Conservation (phyloP, 2,888 invertebrate genomes). For the Nineta flava region DNA sequence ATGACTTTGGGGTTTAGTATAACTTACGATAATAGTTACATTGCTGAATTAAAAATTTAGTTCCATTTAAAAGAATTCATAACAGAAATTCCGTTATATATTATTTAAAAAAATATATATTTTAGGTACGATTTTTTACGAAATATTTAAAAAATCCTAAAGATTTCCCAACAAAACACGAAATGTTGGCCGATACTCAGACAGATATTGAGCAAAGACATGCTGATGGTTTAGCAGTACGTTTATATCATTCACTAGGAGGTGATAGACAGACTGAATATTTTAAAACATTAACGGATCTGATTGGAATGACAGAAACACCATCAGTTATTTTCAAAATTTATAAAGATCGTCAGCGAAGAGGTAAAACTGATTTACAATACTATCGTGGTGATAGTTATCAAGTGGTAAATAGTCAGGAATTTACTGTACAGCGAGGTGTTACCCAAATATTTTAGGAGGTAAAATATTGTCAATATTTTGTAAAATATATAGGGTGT, state of each 20-base stretch:
- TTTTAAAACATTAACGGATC: constrained; percentile 24
- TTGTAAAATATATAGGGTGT: too few relatives aligned
- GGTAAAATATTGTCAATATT: too few relatives aligned
- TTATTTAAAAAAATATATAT: constrained; percentile 6
- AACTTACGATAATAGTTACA: neutral
- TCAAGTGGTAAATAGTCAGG: too few relatives aligned
- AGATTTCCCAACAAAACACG: constrained; percentile 40
- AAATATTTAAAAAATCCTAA: constrained; percentile 38
- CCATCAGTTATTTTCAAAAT: too few relatives aligned
- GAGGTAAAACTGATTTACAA: too few relatives aligned
- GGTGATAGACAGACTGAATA: constrained; percentile 35
- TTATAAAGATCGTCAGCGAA: too few relatives aligned
- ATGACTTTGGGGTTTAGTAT: too few relatives aligned
- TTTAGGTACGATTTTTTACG: constrained; percentile 43
- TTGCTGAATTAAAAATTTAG: neutral
- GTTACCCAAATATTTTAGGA: too few relatives aligned
- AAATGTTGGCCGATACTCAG: constrained; percentile 42
- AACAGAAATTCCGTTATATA: too few relatives aligned
- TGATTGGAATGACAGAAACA: too few relatives aligned
- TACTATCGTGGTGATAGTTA: too few relatives aligned
- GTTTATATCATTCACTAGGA: constrained; percentile 67
- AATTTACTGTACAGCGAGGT: too few relatives aligned
- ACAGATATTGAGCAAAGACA: constrained; percentile 35
- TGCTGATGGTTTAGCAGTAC: constrained; percentile 40
- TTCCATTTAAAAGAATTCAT: neutral